Conservation (phyloP, 2,797 vertebrate genomes). For the Steatocranus sp. region DNA sequence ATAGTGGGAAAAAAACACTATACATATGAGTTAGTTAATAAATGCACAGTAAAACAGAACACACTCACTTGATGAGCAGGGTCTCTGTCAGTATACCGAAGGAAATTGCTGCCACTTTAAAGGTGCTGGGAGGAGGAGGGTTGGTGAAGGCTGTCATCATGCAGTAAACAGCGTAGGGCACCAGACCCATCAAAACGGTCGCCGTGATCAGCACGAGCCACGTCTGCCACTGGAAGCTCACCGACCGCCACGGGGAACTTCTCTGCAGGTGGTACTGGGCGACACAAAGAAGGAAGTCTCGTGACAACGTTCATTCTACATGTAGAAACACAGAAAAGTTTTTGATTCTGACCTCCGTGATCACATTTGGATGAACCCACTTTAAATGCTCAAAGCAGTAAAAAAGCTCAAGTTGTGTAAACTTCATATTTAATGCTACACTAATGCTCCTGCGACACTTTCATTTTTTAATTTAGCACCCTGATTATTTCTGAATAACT, state of each 20-base stretch:
- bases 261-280: conserved; percentile 67
- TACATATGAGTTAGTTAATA: background rate
- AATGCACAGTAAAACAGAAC: background rate
- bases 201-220: conserved; percentile 15
- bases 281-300: background rate
- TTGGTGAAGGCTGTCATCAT: conserved; percentile 51
- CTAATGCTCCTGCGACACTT: background rate
- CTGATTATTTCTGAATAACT: background rate
- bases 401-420: background rate
- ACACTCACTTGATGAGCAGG: conserved; percentile 67
- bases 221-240: conserved; percentile 58
- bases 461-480: background rate
- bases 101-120: conserved; percentile 56
- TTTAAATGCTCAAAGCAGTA: background rate
- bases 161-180: conserved; percentile 51
- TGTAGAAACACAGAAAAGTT: background rate
- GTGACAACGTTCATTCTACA: background rate
- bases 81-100: conserved; percentile 53
- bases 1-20: background rate
- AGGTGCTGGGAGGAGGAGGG: conserved; percentile 42
- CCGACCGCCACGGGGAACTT: conserved; percentile 42
- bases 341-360: background rate
- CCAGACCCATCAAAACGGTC: conserved; percentile 22
- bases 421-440: background rate
- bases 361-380: background rate